A percentile compares a stretch with the other conserved stretches of the same genome.
Evolutionary conservation across 2,888 invertebrate species (phyloP).

Genomic region (Spilarctia lutea): DNA sequence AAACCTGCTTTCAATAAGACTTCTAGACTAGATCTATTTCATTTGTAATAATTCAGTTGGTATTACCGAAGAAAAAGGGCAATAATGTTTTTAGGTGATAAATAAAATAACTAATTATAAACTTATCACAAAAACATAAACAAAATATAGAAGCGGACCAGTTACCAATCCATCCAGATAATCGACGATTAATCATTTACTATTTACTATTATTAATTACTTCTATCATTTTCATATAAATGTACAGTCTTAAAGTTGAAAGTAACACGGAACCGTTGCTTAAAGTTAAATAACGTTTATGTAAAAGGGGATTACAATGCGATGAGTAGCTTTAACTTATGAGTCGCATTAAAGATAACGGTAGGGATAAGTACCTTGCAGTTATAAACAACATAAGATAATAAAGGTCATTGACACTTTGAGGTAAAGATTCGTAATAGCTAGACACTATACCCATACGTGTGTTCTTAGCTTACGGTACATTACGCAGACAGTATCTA

Average conservation of each 20-base stretch:
- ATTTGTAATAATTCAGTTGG: background rate
- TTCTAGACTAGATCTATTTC: background rate
- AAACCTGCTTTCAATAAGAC: background rate
- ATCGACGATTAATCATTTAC: background rate
- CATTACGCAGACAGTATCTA: slow-evolving; percentile 14
- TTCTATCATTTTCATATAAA: too few species aligned
- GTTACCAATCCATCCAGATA: background rate
- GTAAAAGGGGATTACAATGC: background rate
- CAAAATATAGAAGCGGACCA: background rate
- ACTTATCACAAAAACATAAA: background rate
- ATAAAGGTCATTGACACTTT: background rate
- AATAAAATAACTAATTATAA: background rate
- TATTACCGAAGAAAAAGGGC: background rate
- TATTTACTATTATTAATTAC: background rate
- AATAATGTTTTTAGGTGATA: background rate
- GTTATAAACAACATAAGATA: background rate
- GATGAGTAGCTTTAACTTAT: background rate
- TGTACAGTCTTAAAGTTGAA: too few species aligned
- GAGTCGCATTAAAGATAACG: too few species aligned
- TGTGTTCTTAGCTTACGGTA: slow-evolving; percentile 2
- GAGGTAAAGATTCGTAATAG: background rate
- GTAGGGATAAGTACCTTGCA: too few species aligned
- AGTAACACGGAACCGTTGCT: too few species aligned
- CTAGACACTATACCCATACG: background rate
- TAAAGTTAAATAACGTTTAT: too few species aligned